These are phyloP conservation scores for Zaprionus inermis DNA, from an alignment of 1,140 invertebrate species.

Conservation along the genomic window DNA sequence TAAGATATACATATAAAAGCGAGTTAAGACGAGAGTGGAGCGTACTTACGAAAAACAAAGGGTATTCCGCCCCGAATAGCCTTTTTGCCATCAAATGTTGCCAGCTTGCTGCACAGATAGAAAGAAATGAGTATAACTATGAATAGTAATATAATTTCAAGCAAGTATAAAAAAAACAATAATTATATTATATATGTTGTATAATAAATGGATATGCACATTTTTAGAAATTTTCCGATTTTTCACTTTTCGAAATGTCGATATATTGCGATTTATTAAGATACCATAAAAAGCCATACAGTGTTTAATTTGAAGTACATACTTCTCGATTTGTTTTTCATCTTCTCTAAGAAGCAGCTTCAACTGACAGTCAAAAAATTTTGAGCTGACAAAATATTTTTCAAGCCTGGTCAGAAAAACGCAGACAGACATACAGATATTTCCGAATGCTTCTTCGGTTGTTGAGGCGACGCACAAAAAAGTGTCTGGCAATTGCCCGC, in stretches of 20 bases:
- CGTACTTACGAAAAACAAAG: slow-evolving; percentile 97
- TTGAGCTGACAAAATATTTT: slow-evolving; percentile 42
- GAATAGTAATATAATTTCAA: not conserved
- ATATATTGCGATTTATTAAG: not conserved
- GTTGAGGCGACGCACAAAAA: slow-evolving; percentile 52
- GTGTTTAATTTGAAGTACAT: not conserved
- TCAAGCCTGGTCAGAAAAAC: slow-evolving; percentile 57
- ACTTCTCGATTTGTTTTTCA: not conserved
- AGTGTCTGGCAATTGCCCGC: slow-evolving; percentile 73
- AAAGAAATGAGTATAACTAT: not conserved
- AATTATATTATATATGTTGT: too few relatives aligned
- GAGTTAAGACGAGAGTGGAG: too few relatives aligned
- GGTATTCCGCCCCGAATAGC: slow-evolving; percentile 97
- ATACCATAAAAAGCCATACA: not conserved
- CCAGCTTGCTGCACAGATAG: slow-evolving; percentile 91
- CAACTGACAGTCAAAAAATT: slow-evolving; percentile 14
- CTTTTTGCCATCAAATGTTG: slow-evolving; percentile 97
- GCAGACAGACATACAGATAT: slow-evolving; percentile 76
- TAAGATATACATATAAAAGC: too few relatives aligned
- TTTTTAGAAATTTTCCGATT: not conserved
- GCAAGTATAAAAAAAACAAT: too few relatives aligned
- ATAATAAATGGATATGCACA: too few relatives aligned
- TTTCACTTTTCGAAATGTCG: not conserved
- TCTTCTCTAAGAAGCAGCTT: slow-evolving; percentile 13
- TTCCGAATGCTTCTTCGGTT: slow-evolving; percentile 61